Evolutionary conservation across 2,888 invertebrate species (phyloP), one percentile per base, ranked within the genome.

Genomic region (Oeneis ivallda): DNA sequence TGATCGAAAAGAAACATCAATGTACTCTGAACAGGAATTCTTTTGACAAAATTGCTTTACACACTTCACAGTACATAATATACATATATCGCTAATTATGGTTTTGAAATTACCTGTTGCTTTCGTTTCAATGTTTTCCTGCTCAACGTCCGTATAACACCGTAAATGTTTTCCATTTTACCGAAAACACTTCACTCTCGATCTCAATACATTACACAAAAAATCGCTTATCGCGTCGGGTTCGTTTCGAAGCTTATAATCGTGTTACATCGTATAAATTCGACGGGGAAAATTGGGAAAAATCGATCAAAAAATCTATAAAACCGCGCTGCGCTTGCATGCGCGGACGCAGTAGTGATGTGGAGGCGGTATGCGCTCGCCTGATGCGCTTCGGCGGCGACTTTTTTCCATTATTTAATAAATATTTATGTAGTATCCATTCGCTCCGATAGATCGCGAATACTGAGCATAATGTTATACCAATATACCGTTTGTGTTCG

Each of bases 401-500:
- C 75, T 74, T 75, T 73, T 79, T 76, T 77, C 78, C 80, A 82
- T 85, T 85, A 85, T 85, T 85, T 84, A 80, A 89, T 90, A 82
- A 88, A 90, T 90, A 91, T 89, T 89, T 85, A 89, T 90, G 87
- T 84, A 87, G 87, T 86, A 82, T 83, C 79, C 79, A 80, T 81
- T 79, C 81, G 87, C 87, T 86, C 86, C 87, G 86, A 90, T 90
- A 83, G 83, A 84, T 87, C 76, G 82, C 72, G 37, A 50, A 32
- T 8, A 43, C n/a, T 26, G 19, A 41, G 39, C 56, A 43, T 11
- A 19, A n/a, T n/a, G n/a, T 58, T 58, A 58, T 49, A 60, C 37
- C 11, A 13, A n/a, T 50, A 13, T 50, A 60, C 60, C 60, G 60
- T 49, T 49, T 19, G 10, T 60, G 49, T 60, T 49, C 34, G 39